Percentiles rank a stretch among this genome's conserved stretches.
phyloP scores from a whole-genome alignment of 2,113 vertebrate genomes.

The Nipponia nippon region DNA sequence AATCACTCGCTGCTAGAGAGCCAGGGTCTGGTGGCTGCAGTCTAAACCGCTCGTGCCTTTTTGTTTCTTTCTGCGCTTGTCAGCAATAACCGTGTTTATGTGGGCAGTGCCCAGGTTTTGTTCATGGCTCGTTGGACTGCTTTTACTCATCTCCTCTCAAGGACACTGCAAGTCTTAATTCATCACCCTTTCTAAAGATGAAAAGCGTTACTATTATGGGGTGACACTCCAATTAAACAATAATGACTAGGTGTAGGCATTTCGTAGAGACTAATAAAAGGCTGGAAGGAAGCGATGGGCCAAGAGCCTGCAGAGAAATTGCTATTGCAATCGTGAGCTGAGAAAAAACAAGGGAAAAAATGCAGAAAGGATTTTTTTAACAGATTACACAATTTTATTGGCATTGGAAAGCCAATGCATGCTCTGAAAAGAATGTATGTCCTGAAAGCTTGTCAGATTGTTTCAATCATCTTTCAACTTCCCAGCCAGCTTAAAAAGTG shows the following conservation, averaged over 20 bases:
- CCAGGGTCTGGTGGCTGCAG: neutral
- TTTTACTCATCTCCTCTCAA: neutral
- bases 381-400: neutral
- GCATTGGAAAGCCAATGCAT: neutral
- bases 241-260: neutral
- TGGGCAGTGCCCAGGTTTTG: neutral
- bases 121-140: rapidly evolving
- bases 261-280: neutral
- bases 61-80: neutral
- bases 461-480: neutral
- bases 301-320: neutral
- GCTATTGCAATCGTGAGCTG: neutral
- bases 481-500: neutral
- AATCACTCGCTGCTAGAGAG: neutral
- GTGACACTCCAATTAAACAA: neutral
- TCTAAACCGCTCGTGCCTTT: neutral
- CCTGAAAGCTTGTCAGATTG: neutral
- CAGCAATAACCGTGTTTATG: neutral
- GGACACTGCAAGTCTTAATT: neutral
- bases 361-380: neutral
- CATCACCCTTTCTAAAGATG: neutral
- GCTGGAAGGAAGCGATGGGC: neutral
- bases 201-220: neutral
- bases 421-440: neutral
- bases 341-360: neutral